phyloP scores from a whole-genome alignment of 2,888 invertebrate species.

The Mythimna pallens region DNA sequence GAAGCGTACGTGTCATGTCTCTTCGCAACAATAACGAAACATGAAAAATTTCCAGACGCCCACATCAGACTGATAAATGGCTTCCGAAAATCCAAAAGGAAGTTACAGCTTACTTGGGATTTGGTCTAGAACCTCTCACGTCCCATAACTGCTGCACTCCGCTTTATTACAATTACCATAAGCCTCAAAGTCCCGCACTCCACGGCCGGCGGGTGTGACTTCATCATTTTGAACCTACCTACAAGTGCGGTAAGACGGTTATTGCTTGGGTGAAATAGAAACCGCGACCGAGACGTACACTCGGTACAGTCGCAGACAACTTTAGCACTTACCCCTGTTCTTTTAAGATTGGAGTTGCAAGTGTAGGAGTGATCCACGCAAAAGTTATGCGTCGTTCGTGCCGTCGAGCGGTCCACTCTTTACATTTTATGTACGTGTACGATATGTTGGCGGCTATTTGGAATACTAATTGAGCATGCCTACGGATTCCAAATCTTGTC shows the following conservation, averaged over 20 bases:
- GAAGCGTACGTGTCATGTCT: conserved; percentile 85
- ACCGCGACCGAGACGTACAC: conserved; percentile 85
- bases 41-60: conserved; percentile 91
- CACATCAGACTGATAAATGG: conserved; percentile 91
- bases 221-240: conserved; percentile 90
- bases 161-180: conserved; percentile 91
- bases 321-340: conserved; percentile 82
- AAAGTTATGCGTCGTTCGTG: conserved; percentile 89
- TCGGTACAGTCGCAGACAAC: conserved; percentile 78
- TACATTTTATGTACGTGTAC: conserved; percentile 89
- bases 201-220: conserved; percentile 81
- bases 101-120: conserved; percentile 91
- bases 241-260: conserved; percentile 88
- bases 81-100: conserved; percentile 92
- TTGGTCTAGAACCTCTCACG: conserved; percentile 91
- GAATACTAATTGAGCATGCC: conserved; percentile 89
- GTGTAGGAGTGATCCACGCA: conserved; percentile 74
- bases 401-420: conserved; percentile 88
- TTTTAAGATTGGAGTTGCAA: conserved; percentile 84
- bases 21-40: conserved; percentile 89
- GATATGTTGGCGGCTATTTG: conserved; percentile 89
- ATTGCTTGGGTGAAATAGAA: conserved; percentile 90
- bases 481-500: conserved; percentile 81
- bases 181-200: conserved; percentile 91
- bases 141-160: conserved; percentile 91